These are phyloP conservation scores for Cephus runcator DNA, from an alignment of 2,888 invertebrate species.

Conservation along the genomic window DNA sequence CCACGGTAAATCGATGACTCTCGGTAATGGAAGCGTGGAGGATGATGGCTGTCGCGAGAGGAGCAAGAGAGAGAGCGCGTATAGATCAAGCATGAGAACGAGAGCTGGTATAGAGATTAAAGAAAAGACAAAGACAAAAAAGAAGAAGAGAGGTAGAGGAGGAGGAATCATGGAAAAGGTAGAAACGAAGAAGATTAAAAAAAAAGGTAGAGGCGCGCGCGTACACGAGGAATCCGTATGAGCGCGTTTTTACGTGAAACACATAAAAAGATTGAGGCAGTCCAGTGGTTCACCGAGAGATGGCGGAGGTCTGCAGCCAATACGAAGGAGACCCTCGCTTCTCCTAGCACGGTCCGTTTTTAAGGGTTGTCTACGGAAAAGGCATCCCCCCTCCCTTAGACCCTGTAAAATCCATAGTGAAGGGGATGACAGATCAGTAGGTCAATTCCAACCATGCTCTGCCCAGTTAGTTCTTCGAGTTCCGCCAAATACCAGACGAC, in stretches of 20 bases:
- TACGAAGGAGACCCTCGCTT: constrained; percentile 9
- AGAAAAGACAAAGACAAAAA: constrained; percentile 5
- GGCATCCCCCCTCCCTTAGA: neutral
- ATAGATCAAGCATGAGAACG: constrained; percentile 30
- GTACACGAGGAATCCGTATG: constrained; percentile 31
- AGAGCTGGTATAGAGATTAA: constrained; percentile 22
- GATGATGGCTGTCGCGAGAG: neutral
- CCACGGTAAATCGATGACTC: neutral
- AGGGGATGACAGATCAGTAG: neutral
- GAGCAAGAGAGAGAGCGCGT: neutral
- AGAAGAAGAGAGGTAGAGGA: neutral
- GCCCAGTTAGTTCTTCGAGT: neutral
- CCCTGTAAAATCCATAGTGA: neutral
- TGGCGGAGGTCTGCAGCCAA: constrained; percentile 53
- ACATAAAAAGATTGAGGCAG: constrained; percentile 53
- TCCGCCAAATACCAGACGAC: neutral
- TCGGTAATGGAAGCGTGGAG: neutral
- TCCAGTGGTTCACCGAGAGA: constrained; percentile 56
- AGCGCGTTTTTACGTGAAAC: constrained; percentile 52
- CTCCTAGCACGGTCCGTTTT: neutral
- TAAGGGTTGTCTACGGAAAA: neutral
- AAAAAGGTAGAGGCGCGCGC: neutral
- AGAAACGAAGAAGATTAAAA: neutral
- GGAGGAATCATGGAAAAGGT: neutral
- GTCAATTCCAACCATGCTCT: neutral